Base-by-base conservation (phyloP, 2,888 invertebrate genomes). In the Xestia xanthographa region DNA sequence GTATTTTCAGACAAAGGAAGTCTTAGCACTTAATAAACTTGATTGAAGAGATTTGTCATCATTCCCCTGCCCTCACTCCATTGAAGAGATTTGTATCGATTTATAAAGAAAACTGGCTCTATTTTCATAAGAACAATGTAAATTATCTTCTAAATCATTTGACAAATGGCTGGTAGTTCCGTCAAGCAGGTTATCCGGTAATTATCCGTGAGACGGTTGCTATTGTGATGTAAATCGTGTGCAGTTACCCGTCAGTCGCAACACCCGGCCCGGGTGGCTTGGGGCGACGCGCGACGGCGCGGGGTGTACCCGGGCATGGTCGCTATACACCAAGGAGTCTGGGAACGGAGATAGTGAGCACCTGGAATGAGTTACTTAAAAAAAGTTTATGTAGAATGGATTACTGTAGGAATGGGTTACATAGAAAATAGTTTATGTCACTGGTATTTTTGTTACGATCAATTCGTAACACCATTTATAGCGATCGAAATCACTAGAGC, bases 201-300 rank as follows among this genome's bases (percentile, higher is more conserved):
- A 80, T 86, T 77, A 75, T 66, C 80, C 62, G 41, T 56, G 48
- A 73, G 73, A 72, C 66, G 43, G 66, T 29, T 38, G 29, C 43
- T 68, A 71, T 72, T 84, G 72, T 80, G 63, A 77, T 86, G 84
- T 66, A 80, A 75, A 84, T 77, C 56, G 70, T 45, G 67, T 71
- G 80, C 71, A 71, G 70, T 34, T 41, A 60, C 34, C 78, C 78
- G 43, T 56, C 73, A 72, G 53, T 41, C 62, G 34, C 29, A 38
- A 41, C 66, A 17, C 60, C 14, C n/a, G 41, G 63, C 63, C 63
- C 63, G 14, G 41, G n/a, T n/a, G 48, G 38, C 60, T 34, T 53
- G 41, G 41, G 26, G 22, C 26, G 29, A 41, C n/a, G 20, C 38
- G 20, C n/a, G 29, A 22, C n/a, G 53, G 26, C 26, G 20, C 20